Evolutionary conservation across 2,113 vertebrate genomes (phyloP), one percentile per base, ranked within the genome.

Genomic region (Pseudopodoces humilis): DNA sequence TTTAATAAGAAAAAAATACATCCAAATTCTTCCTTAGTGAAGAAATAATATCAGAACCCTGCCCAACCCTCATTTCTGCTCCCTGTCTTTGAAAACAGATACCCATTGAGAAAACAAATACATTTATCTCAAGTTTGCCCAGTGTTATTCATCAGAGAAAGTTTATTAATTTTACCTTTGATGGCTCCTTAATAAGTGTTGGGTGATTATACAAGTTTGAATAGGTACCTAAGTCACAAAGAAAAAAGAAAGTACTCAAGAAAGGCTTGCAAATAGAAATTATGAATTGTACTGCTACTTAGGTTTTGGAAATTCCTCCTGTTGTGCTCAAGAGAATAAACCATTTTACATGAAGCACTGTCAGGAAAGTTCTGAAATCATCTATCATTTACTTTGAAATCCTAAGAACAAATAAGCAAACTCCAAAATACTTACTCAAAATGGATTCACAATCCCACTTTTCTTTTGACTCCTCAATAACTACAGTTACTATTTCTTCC

Each of bases 401-500:
- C 21, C 31, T 35, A 86, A 13, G 13, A 58, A 67, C 23, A 52
- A 71, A 53, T 16, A 90, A 75, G 11, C 3, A 15, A 94, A 78
- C 15, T 81, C 19, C 14, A 84, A 88, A 79, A 89, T 31, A 98
- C 99, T 99, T 95, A 99, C 99, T 99, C 96, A 99, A 98, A 94
- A 99, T 99, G 59, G 99, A 99, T 94, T 99, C 99, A 56, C 99
- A 99, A 95, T 99, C 99, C 99, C 99, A 99, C 93, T 99, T 99
- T 92, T 99, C 99, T 33, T 97, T 97, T 22, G 97, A 92, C 83
- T 97, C 97, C 89, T 98, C 96, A 13, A 99, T 69, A 63, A 99
- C 97, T 39, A 99, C 69, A 4, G 96, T 97, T 69, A 99, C 96
- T 88, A 97, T 97, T 90, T 99, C 98, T 87, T 98, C 98, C 6